Evolutionary conservation across 2,113 vertebrate species (phyloP), one percentile per base, ranked within the genome.

Genomic region (Eonycteris spelaea): DNA sequence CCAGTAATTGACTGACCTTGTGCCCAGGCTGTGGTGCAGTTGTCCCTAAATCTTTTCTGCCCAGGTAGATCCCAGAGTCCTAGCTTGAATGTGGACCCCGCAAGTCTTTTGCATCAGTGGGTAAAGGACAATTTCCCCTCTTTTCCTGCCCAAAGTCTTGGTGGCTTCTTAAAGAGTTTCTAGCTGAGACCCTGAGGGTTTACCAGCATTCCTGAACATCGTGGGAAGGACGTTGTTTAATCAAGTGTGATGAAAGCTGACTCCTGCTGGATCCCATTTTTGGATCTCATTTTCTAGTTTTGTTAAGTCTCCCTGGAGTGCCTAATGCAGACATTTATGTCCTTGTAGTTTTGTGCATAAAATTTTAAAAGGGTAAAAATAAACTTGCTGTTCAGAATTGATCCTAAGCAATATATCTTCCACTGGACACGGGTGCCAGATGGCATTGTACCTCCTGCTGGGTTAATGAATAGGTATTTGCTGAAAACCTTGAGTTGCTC

Each of bases 401-500:
- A 83, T 90, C 68, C 77, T 78, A 26, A 95, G 91, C 91, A 51
- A 65, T 89, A 21, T 45, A 68, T 96, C 97, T 96, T 97, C 28
- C 2, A 2, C 59, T 94, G 95, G 97, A 96, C 78, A 4, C 3
- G n/a, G 92, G 35, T 92, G 95, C 61, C 91, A 97, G 22, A 82
- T 98, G 97, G 96, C 35, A 51, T 92, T 65, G 11, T 11, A 79
- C 93, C 89, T 96, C 78, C 70, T 96, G 51, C 93, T 4, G 24
- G 26, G 86, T 94, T 97, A 98, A 96, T 94, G 95, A 89, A 91
- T 43, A 55, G 22, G 75, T 90, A 35, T 96, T 94, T 84, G 96
- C 86, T 18, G 55, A 86, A 97, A 98, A 96, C 89, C 98, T 96
- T 98, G 94, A 98, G 55, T 96, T 95, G 79, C 73, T 95, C 96